Evolutionary conservation across 2,797 vertebrate genomes (phyloP), one percentile per base, ranked within the genome.

Genomic region (Coregonus sp.): DNA sequence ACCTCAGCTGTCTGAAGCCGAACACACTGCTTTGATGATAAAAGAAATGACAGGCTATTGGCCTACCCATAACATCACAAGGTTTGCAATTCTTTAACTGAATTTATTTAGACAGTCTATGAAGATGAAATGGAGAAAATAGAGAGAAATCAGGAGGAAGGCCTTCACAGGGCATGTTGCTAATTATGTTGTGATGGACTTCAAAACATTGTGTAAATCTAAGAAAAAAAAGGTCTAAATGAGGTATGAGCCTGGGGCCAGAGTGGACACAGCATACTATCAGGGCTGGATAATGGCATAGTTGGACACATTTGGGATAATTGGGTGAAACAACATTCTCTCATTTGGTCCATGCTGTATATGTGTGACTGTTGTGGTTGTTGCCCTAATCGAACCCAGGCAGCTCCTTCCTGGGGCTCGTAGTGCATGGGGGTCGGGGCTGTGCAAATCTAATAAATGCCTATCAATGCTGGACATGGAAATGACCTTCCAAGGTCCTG

Each of bases 391-490:
- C 88, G 85, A 83, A 84, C 79, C 68, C 73, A 76, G 72, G 75
- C 80, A 70, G 74, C 75, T 70, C 31, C 86, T 89, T 87, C 82
- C 20, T 74, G 88, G 81, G 89, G 70, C 85, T 81, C 75, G 59
- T 81, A 73, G 37, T 66, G 18, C 56, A 18, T 59, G 18, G 7
- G 72, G 73, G 78, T 85, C 82, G 82, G 56, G 70, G 47, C 72
- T 78, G 78, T 72, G 73, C 75, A 82, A 74, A 88, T 88, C 81
- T 72, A 89, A 88, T 91, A 88, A 89, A 84, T 90, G 81, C 4
- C 78, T 74, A 78, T 88, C 80, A 81, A 78, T 78, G 47, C 79
- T 86, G 86, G 80, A 85, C 81, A 83, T 88, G 82, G 74, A 92
- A 88, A 92, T 88, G 80, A 86, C 77, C 68, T 7, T 0, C 72